phyloP scores from a whole-genome alignment of 1,140 invertebrate genomes.

The Thalassaphorura encarpata region DNA sequence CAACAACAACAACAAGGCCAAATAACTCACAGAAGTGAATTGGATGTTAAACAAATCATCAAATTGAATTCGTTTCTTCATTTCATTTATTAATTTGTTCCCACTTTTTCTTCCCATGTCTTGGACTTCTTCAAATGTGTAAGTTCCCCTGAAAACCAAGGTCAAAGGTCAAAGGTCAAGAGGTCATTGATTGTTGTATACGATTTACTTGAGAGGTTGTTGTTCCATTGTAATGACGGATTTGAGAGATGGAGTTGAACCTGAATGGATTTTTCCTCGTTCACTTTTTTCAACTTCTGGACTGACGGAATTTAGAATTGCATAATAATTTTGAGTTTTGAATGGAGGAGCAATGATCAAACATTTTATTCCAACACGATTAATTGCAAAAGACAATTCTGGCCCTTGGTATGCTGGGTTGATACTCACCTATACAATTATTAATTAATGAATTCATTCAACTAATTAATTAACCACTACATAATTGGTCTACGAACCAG shows the following conservation, averaged over 20 bases:
- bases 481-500: slow-evolving; percentile 46
- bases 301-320: slow-evolving; percentile 46
- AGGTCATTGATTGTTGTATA: not conserved
- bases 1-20: no score
- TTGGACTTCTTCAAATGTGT: slow-evolving; percentile 37
- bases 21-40: slow-evolving; percentile 24
- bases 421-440: slow-evolving; percentile 53
- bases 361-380: slow-evolving; percentile 63
- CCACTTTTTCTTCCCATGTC: slow-evolving; percentile 32
- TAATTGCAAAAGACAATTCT: slow-evolving; percentile 71
- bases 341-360: slow-evolving; percentile 55
- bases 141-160: slow-evolving; percentile 31
- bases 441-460: not conserved
- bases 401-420: slow-evolving; percentile 69
- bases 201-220: not conserved
- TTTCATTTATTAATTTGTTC: slow-evolving; percentile 13
- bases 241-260: slow-evolving; percentile 3
- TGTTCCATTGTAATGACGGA: slow-evolving; percentile 16
- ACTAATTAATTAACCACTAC: no score
- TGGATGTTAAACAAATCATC: slow-evolving; percentile 32
- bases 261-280: slow-evolving; percentile 10
- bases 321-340: slow-evolving; percentile 59
- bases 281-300: slow-evolving; percentile 28
- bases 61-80: slow-evolving; percentile 35
- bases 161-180: no score